These are phyloP conservation scores for Drosophila basisetae DNA, from an alignment of 2,888 invertebrate species.

Conservation along the genomic window DNA sequence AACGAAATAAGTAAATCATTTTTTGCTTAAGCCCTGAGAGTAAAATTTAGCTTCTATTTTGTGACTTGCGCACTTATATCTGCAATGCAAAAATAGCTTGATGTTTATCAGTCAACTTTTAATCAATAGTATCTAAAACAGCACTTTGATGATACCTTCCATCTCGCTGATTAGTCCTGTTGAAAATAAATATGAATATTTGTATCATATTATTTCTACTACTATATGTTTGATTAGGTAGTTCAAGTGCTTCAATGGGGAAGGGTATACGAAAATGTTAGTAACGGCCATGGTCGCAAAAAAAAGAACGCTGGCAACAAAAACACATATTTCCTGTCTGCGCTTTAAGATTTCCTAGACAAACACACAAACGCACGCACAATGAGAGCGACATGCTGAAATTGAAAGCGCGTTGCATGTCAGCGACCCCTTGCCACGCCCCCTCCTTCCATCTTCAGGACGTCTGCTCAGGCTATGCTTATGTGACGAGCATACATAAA, in stretches of 20 bases:
- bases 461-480: slow-evolving; percentile 42
- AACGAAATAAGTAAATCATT: neutral
- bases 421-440: slow-evolving; percentile 65
- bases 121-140: neutral
- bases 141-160: too few species aligned
- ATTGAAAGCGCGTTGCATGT: slow-evolving; percentile 79
- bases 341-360: slow-evolving; percentile 79
- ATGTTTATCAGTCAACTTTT: neutral
- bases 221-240: too few species aligned
- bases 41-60: neutral
- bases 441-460: neutral
- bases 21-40: neutral
- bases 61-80: neutral
- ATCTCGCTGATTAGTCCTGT: neutral
- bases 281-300: neutral
- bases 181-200: neutral
- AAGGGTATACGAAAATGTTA: slow-evolving; percentile 11
- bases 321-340: slow-evolving; percentile 75
- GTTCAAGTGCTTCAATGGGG: neutral
- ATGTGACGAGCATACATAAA: slow-evolving; percentile 62
- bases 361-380: slow-evolving; percentile 35
- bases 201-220: neutral
- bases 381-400: slow-evolving; percentile 45
- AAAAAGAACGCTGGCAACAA: slow-evolving; percentile 35
- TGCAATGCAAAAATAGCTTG: neutral